Evolutionary conservation across 2,888 invertebrate species (phyloP), one percentile per base, ranked within the genome.

Genomic region (Dryocosmus kuriphilus): DNA sequence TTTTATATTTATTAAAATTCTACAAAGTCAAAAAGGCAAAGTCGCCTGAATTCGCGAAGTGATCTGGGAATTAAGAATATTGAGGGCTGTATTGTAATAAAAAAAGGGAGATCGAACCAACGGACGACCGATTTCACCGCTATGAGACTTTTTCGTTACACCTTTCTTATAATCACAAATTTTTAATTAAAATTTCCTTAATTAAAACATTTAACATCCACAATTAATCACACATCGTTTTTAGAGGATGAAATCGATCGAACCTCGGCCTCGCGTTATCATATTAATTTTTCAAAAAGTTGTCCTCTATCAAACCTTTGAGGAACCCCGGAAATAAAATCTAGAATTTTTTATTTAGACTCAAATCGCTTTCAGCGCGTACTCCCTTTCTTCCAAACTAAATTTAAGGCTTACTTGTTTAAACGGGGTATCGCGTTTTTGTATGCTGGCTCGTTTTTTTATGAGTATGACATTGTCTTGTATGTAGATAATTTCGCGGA

Each of bases 371-470:
- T 2, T 65, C 19, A 65, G 41, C 41, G 22, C 74, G 32, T 74
- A 71, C 71, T 71, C 83, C 79, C 80, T 83, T 80, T 81, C 16
- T 81, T 81, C 79, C 62, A 71, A 74, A 71, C 75, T 81, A 80
- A 79, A 81, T 78, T 79, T 79, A 82, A 82, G 80, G 79, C 83
- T 83, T 83, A 83, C 75, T 83, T 80, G 80, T 78, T 82, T 73
- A 57, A 19, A 46, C 30, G 73, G 62, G 62, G 62, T 51, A 32
- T 71, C 71, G 51, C 71, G n/a, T 51, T 71, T 46, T 55, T 55
- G 71, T 71, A 61, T 61, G 74, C 63, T 82, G 82, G 80, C 81
- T 83, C 80, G 80, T 74, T 76, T 79, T 81, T 80, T 75, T 73
- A 77, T 67, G 77, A 79, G 76, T 81, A 51, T 79, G 65, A 61